Conservation (phyloP, 1,140 invertebrate species). For the Lithobius niger region DNA sequence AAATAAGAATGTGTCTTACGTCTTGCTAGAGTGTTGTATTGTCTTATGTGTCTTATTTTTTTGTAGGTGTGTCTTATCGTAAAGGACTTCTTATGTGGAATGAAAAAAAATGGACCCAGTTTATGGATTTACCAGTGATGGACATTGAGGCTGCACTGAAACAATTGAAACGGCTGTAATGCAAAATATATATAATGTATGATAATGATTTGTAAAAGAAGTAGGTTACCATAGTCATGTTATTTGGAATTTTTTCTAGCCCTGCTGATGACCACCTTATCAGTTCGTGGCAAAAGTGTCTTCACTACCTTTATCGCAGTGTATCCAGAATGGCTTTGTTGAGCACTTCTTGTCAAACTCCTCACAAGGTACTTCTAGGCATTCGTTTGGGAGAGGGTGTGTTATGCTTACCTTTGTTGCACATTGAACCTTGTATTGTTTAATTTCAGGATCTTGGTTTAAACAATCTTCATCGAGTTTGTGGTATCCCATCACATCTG, state of each 20-base stretch:
- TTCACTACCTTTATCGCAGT: constrained; percentile 58
- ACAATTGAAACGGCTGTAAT: no score
- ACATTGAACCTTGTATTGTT: no score
- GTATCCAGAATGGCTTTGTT: constrained; percentile 52
- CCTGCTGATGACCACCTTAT: constrained; percentile 16
- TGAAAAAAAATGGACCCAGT: constrained; percentile 30
- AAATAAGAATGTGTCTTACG: not conserved
- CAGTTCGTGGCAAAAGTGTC: constrained; percentile 53
- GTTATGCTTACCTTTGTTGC: no score
- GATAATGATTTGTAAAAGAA: not conserved
- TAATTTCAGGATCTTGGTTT: constrained; percentile 57
- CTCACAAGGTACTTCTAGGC: constrained; percentile 28
- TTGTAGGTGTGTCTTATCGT: constrained; percentile 66
- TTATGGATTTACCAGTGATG: constrained; percentile 20
- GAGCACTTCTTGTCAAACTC: constrained; percentile 39
- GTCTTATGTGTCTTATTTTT: constrained; percentile 30
- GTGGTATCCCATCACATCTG: constrained; percentile 59
- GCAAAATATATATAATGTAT: no score
- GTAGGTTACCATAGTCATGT: not conserved
- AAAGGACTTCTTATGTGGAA: constrained; percentile 46
- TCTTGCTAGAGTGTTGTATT: not conserved
- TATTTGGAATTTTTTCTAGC: constrained; percentile 21
- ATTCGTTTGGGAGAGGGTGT: no score
- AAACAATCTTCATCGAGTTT: constrained; percentile 64
- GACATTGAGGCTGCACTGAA: constrained; percentile 25